phyloP scores from a whole-genome alignment of 2,797 vertebrate species.

The Pachyuromys duprasi region DNA sequence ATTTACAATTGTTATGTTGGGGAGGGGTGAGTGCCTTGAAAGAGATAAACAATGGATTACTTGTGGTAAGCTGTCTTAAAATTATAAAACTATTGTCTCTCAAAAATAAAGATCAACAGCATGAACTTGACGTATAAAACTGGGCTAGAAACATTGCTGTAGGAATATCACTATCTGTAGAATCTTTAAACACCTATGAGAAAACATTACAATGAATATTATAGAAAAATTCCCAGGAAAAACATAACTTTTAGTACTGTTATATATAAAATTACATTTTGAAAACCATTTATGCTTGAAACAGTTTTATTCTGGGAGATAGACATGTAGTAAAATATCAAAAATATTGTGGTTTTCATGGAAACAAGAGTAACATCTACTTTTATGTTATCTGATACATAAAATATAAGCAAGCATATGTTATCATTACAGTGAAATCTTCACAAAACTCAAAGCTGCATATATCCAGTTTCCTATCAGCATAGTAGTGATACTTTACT shows the following conservation, averaged over 20 bases:
- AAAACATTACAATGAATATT: constrained; percentile 18
- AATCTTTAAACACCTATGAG: not conserved
- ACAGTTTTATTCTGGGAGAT: not conserved
- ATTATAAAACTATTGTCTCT: not conserved
- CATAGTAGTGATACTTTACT: not conserved
- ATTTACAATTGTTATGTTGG: not conserved
- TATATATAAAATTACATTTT: not conserved
- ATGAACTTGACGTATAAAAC: not conserved
- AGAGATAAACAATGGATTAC: constrained; percentile 13
- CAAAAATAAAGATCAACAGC: constrained; percentile 2
- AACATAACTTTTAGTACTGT: not conserved
- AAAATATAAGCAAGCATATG: not conserved
- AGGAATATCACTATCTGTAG: not conserved
- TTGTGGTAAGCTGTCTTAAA: not conserved
- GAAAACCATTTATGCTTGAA: not conserved
- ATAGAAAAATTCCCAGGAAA: not conserved
- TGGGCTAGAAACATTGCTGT: not conserved
- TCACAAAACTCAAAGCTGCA: not conserved
- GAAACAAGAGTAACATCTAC: not conserved
- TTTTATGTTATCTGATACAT: not conserved
- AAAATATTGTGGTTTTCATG: not conserved
- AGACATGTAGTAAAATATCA: not conserved
- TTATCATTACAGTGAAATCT: not conserved
- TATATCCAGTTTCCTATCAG: not conserved
- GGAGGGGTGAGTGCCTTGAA: not conserved